Conservation (phyloP, 1,140 invertebrate genomes). For the Drosophila oshimai region DNA sequence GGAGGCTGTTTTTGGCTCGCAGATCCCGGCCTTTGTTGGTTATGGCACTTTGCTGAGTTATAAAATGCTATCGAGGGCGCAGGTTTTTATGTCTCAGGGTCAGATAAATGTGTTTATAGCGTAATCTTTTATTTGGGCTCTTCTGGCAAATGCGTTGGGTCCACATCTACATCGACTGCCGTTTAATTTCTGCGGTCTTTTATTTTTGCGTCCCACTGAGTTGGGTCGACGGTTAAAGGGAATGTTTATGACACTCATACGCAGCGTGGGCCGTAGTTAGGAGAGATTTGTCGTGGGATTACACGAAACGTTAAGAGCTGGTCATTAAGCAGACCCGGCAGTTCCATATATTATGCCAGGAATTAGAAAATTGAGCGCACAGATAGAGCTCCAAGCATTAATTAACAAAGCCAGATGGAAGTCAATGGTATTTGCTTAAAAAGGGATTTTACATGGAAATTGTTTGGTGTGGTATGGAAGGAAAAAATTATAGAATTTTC, state of each 20-base stretch:
- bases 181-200: constrained; percentile 73
- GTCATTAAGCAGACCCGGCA: constrained; percentile 63
- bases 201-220: constrained; percentile 9
- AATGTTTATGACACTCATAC: constrained; percentile 68
- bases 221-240: constrained; percentile 11
- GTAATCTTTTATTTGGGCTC: constrained; percentile 53
- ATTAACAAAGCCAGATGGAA: constrained; percentile 27
- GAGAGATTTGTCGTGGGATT: constrained; percentile 71
- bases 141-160: constrained; percentile 30
- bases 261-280: constrained; percentile 46
- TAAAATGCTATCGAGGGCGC: constrained; percentile 77
- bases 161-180: not conserved
- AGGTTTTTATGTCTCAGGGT: constrained; percentile 74
- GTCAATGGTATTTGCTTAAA: not conserved
- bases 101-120: constrained; percentile 79
- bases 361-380: constrained; percentile 17
- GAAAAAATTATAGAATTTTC: not conserved
- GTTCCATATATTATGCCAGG: constrained; percentile 17
- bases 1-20: not conserved
- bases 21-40: constrained; percentile 27
- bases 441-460: not conserved
- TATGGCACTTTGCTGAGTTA: constrained; percentile 71
- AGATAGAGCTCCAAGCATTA: constrained; percentile 14
- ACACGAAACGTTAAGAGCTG: constrained; percentile 58
- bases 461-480: not conserved